Base-by-base conservation (phyloP, 2,113 vertebrate genomes). In the Arothron firmamentum region DNA sequence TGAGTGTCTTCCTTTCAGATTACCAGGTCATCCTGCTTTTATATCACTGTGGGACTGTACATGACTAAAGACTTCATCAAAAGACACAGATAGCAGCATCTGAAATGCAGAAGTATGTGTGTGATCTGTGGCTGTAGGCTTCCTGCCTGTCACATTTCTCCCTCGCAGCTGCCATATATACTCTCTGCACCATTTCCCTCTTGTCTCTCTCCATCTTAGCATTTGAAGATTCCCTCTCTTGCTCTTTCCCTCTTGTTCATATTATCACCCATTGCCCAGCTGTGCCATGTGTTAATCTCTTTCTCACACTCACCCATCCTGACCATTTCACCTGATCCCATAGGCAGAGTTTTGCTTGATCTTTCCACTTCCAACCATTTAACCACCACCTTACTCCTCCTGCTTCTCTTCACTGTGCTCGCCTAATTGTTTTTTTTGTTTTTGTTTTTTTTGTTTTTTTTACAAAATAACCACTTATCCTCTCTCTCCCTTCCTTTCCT, bases 321-420 rank as follows among this genome's bases (percentile, higher is more conserved):
- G 68, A 80, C 77, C 73, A 70, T 80, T 81, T 76, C 75, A 85
- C 77, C 75, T 76, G 66, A 79, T 82, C 68, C 66, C 77, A 65
- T 59, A 70, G 72, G 70, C 60, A 60, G 14, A 19, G 1, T 65
- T 72, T 81, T 72, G 28, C 72, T 77, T 79, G 74, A 79, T 83
- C 75, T 71, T 64, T 62, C 54, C 65, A 74, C 59, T 66, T 56
- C 12, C 55, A 78, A 52, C 68, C 67, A 72, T 57, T 50, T 58
- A 49, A 81, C 72, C 65, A 70, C n/a, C 5, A 46, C 47, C 51
- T 65, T 31, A 41, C 54, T 20, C 65, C 23, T 47, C 17, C n/a
- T 21, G 31, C 41, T 53, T 23, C 21, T 57, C 50, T 10, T 62
- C 47, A 6, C 20, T 47, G 38, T 48, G 51, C 17, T n/a, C 65